Base-by-base conservation (phyloP, 2,888 invertebrate species). In the Steinernema scapterisci region DNA sequence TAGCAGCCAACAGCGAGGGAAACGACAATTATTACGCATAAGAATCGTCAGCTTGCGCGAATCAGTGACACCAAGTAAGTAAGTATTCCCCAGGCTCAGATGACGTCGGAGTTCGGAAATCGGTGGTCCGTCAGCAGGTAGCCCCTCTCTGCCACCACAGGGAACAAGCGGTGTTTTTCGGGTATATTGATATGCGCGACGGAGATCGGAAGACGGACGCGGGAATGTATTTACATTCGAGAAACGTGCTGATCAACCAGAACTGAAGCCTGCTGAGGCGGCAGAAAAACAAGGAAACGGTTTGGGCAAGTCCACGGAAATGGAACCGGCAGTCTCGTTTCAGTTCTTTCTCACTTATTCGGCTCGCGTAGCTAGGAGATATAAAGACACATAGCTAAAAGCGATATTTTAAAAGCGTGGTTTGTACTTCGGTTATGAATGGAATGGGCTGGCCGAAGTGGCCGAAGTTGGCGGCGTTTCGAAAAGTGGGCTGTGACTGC, bases 221-320 rank as follows among this genome's bases (percentile, higher is more conserved):
- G 27, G 63, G 9, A 63, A 63, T 63, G 27, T 27, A 63, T 63
- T 63, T 31, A 38, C 31, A 16, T 31, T 27, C 63, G 63, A 38
- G 31, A 38, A 31, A 7, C 48, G 31, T 63, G 54, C 16, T 54
- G 63, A 63, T 63, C 31, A 63, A 63, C 54, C 54, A n/a, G 63
- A 16, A 19, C 27, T 16, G 7, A 31, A 54, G 31, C 27, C 6
- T 31, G 63, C 31, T 63, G 63, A 63, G 13, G 63, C 63, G 27
- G 63, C 11, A 27, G 31, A 19, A 63, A 31, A 63, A 27, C 31
- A 63, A 63, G 63, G 27, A 38, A 27, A 63, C 63, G 16, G 63
- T 63, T 63, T 48, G 48, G n/a, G 48, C 19, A 63, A 31, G 63
- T 63, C 63, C 31, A 31, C 9, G 38, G 31, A 63, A 52, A 52